Evolutionary conservation across 1,140 invertebrate species (phyloP).

Genomic region (Psix sp.): DNA sequence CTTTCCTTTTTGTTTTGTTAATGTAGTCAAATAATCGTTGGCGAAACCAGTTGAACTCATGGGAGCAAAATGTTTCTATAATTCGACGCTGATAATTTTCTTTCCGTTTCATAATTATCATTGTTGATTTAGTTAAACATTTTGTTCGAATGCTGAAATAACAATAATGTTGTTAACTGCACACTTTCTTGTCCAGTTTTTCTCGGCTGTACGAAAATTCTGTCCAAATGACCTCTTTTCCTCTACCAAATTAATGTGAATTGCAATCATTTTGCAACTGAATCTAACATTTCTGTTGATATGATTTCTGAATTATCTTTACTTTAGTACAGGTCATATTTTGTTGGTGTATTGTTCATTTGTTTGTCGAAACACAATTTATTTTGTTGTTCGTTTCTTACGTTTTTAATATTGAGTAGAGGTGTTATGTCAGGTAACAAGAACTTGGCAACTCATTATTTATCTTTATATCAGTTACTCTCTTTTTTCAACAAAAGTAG

Average conservation of each 20-base stretch:
- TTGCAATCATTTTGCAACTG: too few species aligned
- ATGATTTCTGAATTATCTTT: too few species aligned
- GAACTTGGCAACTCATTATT: too few species aligned
- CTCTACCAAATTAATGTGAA: slow-evolving; percentile 9
- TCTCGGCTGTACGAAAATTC: slow-evolving; percentile 18
- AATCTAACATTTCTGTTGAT: too few species aligned
- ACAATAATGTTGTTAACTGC: slow-evolving; percentile 62
- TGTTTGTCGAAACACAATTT: too few species aligned
- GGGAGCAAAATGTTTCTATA: slow-evolving; percentile 57
- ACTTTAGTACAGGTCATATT: too few species aligned
- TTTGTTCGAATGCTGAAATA: slow-evolving; percentile 48
- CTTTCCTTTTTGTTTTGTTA: slow-evolving; percentile 44
- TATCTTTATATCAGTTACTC: too few species aligned
- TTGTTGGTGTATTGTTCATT: too few species aligned
- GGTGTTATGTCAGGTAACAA: too few species aligned
- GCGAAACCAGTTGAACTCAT: slow-evolving; percentile 54
- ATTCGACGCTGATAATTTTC: slow-evolving; percentile 56
- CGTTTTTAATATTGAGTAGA: too few species aligned
- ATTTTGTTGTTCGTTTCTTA: too few species aligned
- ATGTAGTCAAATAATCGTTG: slow-evolving; percentile 44
- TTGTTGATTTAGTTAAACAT: slow-evolving; percentile 57
- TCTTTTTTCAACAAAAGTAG: slow-evolving; percentile 11
- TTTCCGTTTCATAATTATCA: slow-evolving; percentile 45
- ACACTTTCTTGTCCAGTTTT: slow-evolving; percentile 54
- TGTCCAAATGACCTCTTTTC: slow-evolving; percentile 8